These are phyloP conservation scores for Acanthornis magna DNA, from an alignment of 2,797 vertebrate genomes.

Conservation along the genomic window DNA sequence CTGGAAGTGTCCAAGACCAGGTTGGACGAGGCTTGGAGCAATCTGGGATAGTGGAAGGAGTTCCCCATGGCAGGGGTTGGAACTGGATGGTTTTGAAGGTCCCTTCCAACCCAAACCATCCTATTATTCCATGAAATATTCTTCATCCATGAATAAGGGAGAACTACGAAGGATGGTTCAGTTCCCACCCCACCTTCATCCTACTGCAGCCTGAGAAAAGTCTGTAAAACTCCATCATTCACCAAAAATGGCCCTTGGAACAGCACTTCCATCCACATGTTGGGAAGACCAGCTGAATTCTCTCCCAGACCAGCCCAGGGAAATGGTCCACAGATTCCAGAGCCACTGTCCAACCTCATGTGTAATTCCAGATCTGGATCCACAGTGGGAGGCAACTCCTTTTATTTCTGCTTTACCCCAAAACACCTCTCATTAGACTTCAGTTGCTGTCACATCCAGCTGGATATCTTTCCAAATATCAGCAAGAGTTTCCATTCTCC, in stretches of 20 bases:
- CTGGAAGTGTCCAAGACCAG: background rate
- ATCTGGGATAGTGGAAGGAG: fast-evolving
- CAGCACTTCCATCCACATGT: background rate
- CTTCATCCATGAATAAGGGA: background rate
- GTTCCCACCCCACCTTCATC: background rate
- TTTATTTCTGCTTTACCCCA: background rate
- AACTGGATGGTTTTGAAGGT: background rate
- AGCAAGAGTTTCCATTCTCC: background rate
- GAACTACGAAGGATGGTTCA: background rate
- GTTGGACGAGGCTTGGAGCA: fast-evolving
- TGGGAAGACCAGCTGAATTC: background rate
- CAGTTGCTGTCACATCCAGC: background rate
- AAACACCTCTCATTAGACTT: background rate
- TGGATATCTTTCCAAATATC: background rate
- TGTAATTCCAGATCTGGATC: background rate
- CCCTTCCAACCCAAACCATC: background rate
- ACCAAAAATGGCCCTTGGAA: background rate
- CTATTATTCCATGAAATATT: background rate
- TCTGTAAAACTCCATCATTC: background rate
- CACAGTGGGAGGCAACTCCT: background rate
- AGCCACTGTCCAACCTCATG: background rate
- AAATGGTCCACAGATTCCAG: background rate
- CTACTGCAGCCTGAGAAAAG: background rate
- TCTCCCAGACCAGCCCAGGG: background rate
- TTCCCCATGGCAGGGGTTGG: background rate